phyloP scores from a whole-genome alignment of 2,113 vertebrate genomes.

The Elachura formosa region DNA sequence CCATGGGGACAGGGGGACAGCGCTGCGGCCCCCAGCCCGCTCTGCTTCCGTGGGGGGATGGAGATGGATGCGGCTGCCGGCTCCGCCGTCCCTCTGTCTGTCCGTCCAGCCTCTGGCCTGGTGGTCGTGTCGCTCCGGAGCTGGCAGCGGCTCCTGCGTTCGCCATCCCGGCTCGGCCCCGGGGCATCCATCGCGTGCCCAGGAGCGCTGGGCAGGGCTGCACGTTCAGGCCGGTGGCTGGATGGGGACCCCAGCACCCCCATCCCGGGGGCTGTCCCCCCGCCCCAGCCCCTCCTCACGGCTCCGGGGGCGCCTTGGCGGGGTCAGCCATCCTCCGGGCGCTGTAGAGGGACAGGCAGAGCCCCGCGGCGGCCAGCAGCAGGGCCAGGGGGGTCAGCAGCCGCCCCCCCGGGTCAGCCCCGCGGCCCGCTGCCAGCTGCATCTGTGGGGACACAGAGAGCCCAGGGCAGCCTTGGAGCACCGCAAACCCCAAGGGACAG shows the following conservation, averaged over 20 bases:
- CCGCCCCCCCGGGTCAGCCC: constrained; percentile 77
- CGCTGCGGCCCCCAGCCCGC: fast-evolving
- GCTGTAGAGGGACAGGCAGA: constrained; percentile 90
- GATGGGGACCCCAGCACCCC: neutral
- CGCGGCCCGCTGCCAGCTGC: constrained; percentile 84
- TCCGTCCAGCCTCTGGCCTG: fast-evolving
- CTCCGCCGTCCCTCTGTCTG: neutral
- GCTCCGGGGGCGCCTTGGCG: constrained; percentile 52
- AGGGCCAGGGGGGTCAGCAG: constrained; percentile 84
- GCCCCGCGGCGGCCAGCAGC: constrained; percentile 87
- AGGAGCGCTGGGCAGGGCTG: neutral
- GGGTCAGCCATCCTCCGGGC: constrained; percentile 84
- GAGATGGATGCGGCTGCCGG: neutral
- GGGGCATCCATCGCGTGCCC: neutral
- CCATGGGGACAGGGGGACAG: fast-evolving
- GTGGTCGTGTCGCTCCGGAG: neutral
- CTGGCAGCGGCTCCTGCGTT: neutral
- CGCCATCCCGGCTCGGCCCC: neutral
- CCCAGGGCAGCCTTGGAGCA: fast-evolving
- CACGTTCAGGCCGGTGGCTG: neutral
- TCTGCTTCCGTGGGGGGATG: neutral
- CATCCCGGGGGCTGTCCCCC: neutral
- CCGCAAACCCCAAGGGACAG: fast-evolving
- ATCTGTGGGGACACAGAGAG: constrained; percentile 71
- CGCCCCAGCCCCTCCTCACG: neutral